phyloP scores from a whole-genome alignment of 2,888 invertebrate species.

The Atrina japonica region DNA sequence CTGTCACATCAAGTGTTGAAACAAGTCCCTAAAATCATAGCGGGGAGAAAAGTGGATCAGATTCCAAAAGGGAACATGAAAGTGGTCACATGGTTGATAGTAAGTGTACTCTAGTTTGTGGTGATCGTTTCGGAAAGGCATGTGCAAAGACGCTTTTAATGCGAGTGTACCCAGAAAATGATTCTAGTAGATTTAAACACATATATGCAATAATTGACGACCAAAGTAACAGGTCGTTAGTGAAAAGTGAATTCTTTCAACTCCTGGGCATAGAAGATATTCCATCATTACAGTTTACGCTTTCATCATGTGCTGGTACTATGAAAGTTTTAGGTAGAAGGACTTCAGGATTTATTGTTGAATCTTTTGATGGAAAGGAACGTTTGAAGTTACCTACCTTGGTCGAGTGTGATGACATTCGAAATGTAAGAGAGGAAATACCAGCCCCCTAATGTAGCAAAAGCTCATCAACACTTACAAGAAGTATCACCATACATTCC shows the following conservation, averaged over 20 bases:
- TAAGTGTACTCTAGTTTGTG: conserved; percentile 38
- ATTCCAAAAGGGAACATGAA: background rate
- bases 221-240: conserved; percentile 15
- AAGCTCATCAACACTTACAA: conserved; percentile 34
- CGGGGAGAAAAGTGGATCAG: conserved; percentile 11
- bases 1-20: background rate
- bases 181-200: background rate
- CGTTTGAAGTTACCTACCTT: no score
- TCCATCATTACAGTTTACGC: conserved; percentile 19
- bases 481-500: conserved; percentile 34
- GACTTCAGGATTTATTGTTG: conserved; percentile 16
- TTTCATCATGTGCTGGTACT: conserved; percentile 48
- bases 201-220: conserved; percentile 18
- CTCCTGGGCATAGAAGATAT: background rate
- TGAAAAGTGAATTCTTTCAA: conserved; percentile 8
- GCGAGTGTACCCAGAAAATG: conserved; percentile 11
- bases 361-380: no score
- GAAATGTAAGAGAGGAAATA: conserved; percentile 34
- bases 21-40: background rate
- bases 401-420: conserved; percentile 45
- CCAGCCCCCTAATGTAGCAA: conserved; percentile 30
- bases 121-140: conserved; percentile 27
- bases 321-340: conserved; percentile 22
- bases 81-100: background rate
- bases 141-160: conserved; percentile 28